Conservation (phyloP, 2,797 vertebrate species). For the Sphenopsis melanotis region DNA sequence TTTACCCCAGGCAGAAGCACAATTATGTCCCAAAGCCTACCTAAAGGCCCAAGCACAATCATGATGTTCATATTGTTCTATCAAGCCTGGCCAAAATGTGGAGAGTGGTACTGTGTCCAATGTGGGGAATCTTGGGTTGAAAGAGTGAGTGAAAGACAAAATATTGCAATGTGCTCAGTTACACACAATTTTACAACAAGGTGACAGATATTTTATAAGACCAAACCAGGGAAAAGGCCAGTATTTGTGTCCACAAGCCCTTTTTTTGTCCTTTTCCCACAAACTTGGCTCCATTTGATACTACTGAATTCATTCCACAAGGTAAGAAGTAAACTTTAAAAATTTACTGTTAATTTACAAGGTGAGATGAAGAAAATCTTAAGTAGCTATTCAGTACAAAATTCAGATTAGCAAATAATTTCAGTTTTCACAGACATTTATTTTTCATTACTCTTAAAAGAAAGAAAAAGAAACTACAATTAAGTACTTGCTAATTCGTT, state of each 20-base stretch:
- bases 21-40: background rate
- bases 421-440: background rate
- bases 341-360: background rate
- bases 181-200: background rate
- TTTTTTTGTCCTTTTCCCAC: background rate
- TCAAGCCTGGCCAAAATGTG: background rate
- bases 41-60: background rate
- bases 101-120: fast-evolving
- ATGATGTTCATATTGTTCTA: background rate
- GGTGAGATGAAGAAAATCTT: background rate
- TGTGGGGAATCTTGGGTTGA: background rate
- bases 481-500: background rate
- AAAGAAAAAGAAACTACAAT: background rate
- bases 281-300: background rate
- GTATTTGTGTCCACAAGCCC: background rate
- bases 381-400: background rate
- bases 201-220: background rate
- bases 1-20: background rate
- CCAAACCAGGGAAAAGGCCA: background rate
- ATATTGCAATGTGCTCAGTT: background rate
- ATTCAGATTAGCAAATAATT: background rate
- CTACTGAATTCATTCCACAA: background rate
- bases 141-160: constrained; percentile 18
- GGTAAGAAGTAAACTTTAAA: background rate
- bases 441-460: background rate